phyloP scores from a whole-genome alignment of 2,888 invertebrate genomes.

The Tupiocoris notatus region DNA sequence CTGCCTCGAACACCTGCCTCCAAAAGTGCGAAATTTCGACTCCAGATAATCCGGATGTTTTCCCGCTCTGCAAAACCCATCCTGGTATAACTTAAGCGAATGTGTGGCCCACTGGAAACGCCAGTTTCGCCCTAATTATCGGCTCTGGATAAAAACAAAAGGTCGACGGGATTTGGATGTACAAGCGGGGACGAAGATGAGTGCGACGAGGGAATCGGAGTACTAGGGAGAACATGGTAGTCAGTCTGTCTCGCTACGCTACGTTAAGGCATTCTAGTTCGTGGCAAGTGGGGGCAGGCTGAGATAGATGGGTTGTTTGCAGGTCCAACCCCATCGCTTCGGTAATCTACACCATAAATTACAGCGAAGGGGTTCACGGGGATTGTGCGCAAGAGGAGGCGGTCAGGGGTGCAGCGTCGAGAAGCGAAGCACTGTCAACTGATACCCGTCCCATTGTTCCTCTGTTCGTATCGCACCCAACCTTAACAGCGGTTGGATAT shows the following conservation, averaged over 20 bases:
- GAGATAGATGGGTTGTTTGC: constrained; percentile 43
- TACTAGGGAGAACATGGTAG: background rate
- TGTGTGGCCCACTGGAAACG: too few species aligned
- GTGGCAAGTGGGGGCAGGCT: constrained; percentile 18
- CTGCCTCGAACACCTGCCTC: too few species aligned
- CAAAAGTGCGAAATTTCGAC: too few species aligned
- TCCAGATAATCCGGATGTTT: too few species aligned
- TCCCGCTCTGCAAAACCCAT: too few species aligned
- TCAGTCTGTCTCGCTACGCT: background rate
- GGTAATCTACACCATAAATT: constrained; percentile 44
- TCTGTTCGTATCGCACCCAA: constrained; percentile 5
- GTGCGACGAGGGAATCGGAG: background rate
- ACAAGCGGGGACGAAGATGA: background rate
- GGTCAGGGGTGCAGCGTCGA: constrained; percentile 4
- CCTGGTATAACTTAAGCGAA: too few species aligned
- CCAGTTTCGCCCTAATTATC: constrained; percentile 38
- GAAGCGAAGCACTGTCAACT: constrained; percentile 37
- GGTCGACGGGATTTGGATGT: background rate
- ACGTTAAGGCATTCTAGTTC: background rate
- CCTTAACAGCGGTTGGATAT: constrained; percentile 32
- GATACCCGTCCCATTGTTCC: constrained; percentile 31
- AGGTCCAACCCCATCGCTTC: constrained; percentile 40
- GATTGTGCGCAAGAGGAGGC: background rate
- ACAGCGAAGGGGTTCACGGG: constrained; percentile 36
- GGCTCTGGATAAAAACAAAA: constrained; percentile 21